Base-by-base conservation (phyloP, 2,888 invertebrate species). In the Orchesella flavescens region DNA sequence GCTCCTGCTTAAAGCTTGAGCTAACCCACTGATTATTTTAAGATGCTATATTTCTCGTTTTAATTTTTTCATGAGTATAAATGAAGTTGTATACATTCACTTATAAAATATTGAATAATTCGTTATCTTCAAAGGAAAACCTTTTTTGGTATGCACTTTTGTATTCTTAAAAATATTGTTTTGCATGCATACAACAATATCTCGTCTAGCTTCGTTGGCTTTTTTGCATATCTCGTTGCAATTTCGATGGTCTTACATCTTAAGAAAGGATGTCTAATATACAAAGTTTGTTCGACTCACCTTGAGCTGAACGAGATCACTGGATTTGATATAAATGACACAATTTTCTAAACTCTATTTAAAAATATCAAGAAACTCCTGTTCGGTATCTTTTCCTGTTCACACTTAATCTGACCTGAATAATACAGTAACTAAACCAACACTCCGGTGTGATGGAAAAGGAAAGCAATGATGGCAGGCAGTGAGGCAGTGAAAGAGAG, bases 221-320 rank as follows among this genome's bases (percentile, higher is more conserved):
- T 49, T 49, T 1, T 3, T 34, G n/a, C 12, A 10, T 49, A 1
- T 49, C 49, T 49, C 10, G 49, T n/a, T 49, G 49, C 15, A 49
- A 49, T 49, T 49, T 12, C 2, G 5, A 15, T 49, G 12, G n/a
- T n/a, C n/a, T n/a, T n/a, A n/a, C n/a, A n/a, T n/a, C n/a, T 49
- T 15, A 49, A 49, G 10, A 49, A 10, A 49, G 12, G 12, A 12
- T n/a, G 3, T 3, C n/a, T 49, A 7, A 10, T 10, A 34, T 10
- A 10, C n/a, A 49, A 49, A 49, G 69, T 23, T 24, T 63, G 19
- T 19, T 21, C 7, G 46, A 61, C 34, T 75, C 55, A 75, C 61
- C 63, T 78, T 78, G 78, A 63, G 71, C 71, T 71, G 71, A 71
- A 63, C 17, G 49, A 63, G 61, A 71, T 78, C 71, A 78, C 78